Conservation (phyloP, 1,140 invertebrate species). For the Lucilia cuprina region DNA sequence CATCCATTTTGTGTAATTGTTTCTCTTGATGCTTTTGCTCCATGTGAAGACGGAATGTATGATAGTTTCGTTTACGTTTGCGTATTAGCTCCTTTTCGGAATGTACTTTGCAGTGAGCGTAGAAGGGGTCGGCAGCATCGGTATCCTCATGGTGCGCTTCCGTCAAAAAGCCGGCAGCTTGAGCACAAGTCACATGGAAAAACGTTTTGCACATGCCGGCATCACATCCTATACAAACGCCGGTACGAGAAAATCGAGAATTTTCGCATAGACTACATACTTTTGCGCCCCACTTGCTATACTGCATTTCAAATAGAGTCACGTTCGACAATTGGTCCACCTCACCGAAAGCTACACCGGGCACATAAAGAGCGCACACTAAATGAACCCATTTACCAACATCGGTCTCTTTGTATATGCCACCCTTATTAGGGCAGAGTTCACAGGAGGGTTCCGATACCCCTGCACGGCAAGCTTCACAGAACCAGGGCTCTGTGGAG, state of each 20-base stretch:
- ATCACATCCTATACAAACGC: constrained; percentile 96
- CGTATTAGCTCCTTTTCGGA: constrained; percentile 83
- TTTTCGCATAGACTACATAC: constrained; percentile 88
- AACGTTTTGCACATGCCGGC: constrained; percentile 96
- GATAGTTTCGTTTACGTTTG: constrained; percentile 84
- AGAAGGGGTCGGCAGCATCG: constrained; percentile 96
- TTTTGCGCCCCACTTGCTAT: constrained; percentile 93
- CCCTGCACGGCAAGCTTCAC: constrained; percentile 95
- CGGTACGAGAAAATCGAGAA: constrained; percentile 83
- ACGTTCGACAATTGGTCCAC: constrained; percentile 85
- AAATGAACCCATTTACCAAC: constrained; percentile 97
- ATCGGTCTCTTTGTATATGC: constrained; percentile 96
- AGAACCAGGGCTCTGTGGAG: constrained; percentile 97
- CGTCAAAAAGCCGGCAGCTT: constrained; percentile 88
- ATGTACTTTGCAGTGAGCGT: constrained; percentile 94
- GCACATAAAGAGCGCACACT: constrained; percentile 95
- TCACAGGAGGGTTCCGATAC: constrained; percentile 86
- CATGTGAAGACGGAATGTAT: constrained; percentile 84
- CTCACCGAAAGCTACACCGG: constrained; percentile 96
- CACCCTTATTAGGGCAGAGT: constrained; percentile 86
- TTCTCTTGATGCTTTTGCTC: constrained; percentile 61
- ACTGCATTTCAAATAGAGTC: constrained; percentile 95
- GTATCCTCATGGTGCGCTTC: constrained; percentile 93
- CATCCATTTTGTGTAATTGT: constrained; percentile 61
- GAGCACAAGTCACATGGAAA: constrained; percentile 98